These are phyloP conservation scores for Aromia moschata DNA, from an alignment of 2,888 invertebrate genomes.

Conservation along the genomic window DNA sequence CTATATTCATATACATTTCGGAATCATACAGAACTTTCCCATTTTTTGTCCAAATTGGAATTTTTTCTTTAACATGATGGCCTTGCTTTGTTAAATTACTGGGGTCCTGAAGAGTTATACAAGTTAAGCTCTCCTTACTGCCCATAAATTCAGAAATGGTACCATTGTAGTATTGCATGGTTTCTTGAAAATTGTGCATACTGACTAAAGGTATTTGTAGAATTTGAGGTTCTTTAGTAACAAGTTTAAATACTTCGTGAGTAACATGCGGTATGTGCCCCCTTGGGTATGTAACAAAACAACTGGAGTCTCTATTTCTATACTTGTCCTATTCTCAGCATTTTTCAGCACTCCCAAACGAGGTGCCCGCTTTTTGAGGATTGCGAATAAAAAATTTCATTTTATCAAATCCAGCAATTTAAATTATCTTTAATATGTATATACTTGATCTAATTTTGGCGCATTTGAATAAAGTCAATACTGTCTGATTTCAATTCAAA, in stretches of 20 bases:
- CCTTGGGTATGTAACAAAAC: conserved; percentile 80
- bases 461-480: too few relatives aligned
- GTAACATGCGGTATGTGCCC: conserved; percentile 84
- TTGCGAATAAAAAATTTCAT: not conserved
- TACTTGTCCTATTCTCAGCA: conserved; percentile 67
- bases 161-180: conserved; percentile 71
- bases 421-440: too few relatives aligned
- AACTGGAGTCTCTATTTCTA: conserved; percentile 76
- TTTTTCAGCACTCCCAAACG: conserved; percentile 74
- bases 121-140: conserved; percentile 65
- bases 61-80: conserved; percentile 74
- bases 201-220: conserved; percentile 79
- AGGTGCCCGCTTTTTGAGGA: conserved; percentile 65
- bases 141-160: conserved; percentile 75
- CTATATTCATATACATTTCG: conserved; percentile 77
- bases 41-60: conserved; percentile 81
- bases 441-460: too few relatives aligned
- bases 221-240: conserved; percentile 70
- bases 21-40: conserved; percentile 77
- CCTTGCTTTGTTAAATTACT: conserved; percentile 73
- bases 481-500: too few relatives aligned
- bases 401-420: too few relatives aligned
- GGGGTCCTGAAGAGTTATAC: conserved; percentile 75
- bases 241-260: conserved; percentile 75
- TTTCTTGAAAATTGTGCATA: conserved; percentile 68